Percentiles rank a stretch among this genome's conserved stretches.
phyloP scores from a whole-genome alignment of 2,113 vertebrate species.

The Haemorhous mexicanus region DNA sequence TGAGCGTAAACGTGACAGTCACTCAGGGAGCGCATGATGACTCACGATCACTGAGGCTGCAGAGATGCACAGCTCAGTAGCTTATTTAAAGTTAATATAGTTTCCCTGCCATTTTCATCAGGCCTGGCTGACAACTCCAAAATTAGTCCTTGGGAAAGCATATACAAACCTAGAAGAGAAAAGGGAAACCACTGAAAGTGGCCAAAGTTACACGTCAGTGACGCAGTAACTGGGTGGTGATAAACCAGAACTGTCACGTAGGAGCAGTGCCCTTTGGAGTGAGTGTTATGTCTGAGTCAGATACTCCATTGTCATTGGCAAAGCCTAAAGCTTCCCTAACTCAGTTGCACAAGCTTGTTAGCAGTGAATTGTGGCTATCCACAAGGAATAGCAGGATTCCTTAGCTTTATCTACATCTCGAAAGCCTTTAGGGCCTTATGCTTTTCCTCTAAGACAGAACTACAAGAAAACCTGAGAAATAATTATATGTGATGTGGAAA shows the following conservation, averaged over 20 bases:
- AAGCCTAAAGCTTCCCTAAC: neutral
- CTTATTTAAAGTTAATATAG: slow-evolving; percentile 46
- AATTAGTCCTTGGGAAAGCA: neutral
- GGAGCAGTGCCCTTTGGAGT: neutral
- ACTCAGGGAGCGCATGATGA: slow-evolving; percentile 20
- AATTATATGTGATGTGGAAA: neutral
- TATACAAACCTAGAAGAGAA: neutral
- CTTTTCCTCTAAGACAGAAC: neutral
- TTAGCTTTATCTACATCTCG: neutral
- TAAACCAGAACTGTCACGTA: fast-evolving
- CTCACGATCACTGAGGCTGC: neutral
- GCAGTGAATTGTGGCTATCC: neutral
- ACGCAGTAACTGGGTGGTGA: neutral
- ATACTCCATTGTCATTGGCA: neutral
- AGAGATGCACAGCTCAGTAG: neutral
- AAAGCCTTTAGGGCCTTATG: neutral
- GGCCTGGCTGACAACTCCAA: slow-evolving; percentile 27
- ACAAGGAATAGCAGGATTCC: neutral
- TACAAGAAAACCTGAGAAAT: neutral
- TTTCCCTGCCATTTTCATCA: slow-evolving; percentile 41
- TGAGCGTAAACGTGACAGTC: slow-evolving; percentile 15
- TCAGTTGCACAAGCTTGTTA: neutral
- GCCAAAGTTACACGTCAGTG: neutral
- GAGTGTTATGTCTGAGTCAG: neutral
- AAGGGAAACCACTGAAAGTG: neutral